These are phyloP conservation scores for Oncorhynchus gorbuscha DNA, from an alignment of 2,113 vertebrate species.

Conservation along the genomic window DNA sequence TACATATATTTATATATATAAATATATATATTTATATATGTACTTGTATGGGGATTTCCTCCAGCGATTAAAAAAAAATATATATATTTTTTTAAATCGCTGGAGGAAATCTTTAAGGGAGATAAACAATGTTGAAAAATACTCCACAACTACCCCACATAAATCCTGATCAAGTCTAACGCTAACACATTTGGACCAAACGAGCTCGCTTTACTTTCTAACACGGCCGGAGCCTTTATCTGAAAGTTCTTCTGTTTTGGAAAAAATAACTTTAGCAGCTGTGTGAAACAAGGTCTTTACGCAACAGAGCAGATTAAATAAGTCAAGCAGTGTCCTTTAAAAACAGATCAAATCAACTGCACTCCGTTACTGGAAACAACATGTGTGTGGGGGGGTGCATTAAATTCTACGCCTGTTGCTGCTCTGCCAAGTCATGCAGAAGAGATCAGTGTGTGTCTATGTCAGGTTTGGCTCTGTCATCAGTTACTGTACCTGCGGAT, in stretches of 20 bases:
- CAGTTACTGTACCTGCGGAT: slow-evolving; percentile 70
- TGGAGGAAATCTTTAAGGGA: background rate
- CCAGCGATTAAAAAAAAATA: no score
- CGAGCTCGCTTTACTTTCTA: no score
- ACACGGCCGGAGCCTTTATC: background rate
- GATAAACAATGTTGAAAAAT: background rate
- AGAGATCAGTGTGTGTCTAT: slow-evolving; percentile 16
- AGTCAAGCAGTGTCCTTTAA: background rate
- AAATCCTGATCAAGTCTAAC: background rate
- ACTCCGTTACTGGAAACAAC: background rate
- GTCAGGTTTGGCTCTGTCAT: slow-evolving; percentile 24
- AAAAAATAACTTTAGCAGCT: no score
- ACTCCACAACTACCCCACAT: background rate
- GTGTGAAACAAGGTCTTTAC: background rate
- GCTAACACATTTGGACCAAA: background rate
- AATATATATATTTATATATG: no score
- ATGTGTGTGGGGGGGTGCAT: background rate
- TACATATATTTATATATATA: no score
- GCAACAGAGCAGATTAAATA: background rate
- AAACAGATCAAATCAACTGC: slow-evolving; percentile 8
- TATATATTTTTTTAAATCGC: no score
- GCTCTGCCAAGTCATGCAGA: slow-evolving; percentile 10
- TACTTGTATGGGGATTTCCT: no score
- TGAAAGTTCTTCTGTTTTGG: background rate
- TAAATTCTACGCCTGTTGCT: background rate